Base-by-base conservation (phyloP, 2,888 invertebrate species). In the Nomada hirtipes region DNA sequence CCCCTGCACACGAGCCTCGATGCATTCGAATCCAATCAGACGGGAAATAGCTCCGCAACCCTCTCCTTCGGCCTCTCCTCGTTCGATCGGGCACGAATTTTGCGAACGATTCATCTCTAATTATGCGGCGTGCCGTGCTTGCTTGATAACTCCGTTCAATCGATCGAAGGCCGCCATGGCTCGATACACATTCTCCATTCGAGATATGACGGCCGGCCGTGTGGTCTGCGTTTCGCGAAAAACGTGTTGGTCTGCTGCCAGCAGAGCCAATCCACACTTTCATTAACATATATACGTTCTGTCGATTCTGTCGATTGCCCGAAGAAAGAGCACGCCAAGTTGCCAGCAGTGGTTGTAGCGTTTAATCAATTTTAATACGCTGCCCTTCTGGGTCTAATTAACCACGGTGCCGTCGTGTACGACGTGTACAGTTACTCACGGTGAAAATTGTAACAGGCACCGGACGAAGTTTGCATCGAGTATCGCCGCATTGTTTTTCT, bases 1-100 rank as follows among this genome's bases (percentile, higher is more conserved):
- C 29, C 36, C 42, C 36, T 10, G 44, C 74, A 61, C 70, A 50
- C 71, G 53, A 74, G 63, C 63, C 75, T 68, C 44, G 59, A 70
- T 71, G 69, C 67, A 81, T 85, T 80, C 77, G 82, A 67, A 82
- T 80, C 79, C 84, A 83, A 86, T 88, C 88, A 78, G 82, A 79
- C 74, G 82, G 79, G 86, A 84, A 86, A 88, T 83, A 86, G 76
- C 74, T 78, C 26, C 77, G 70, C 55, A 70, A 75, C 74, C 81
- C 76, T 63, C 85, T 47, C 60, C 75, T 74, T 78, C 78, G n/a
- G 44, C 60, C 76, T 69, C 77, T 71, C 65, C 71, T 74, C 76
- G 52, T 74, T 83, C 55, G 59, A 63, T 29, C 42, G n/a, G 65
- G 74, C 47, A 76, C 50, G 78, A 84, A 86, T 84, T 88, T 88